phyloP scores from a whole-genome alignment of 2,888 invertebrate genomes.

The Biston betularia region DNA sequence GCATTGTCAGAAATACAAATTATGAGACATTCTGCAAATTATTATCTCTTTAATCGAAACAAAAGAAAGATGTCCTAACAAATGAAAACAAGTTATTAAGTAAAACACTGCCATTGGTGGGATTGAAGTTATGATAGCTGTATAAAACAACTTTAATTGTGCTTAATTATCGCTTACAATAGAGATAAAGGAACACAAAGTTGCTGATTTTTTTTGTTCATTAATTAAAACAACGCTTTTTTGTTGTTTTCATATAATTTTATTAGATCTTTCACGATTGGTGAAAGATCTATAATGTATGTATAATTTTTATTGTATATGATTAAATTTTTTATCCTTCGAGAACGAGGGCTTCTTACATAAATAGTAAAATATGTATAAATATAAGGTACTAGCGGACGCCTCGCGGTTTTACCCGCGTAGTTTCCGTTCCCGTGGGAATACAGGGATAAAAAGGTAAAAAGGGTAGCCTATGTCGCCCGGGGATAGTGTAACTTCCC shows the following conservation, averaged over 20 bases:
- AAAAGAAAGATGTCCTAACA: slow-evolving; percentile 21
- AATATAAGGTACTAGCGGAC: too few relatives aligned
- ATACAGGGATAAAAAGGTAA: too few relatives aligned
- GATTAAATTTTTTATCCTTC: too few relatives aligned
- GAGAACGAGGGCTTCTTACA: too few relatives aligned
- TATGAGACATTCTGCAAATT: neutral
- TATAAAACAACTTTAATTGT: slow-evolving; percentile 1
- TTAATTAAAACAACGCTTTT: neutral
- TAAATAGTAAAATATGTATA: too few relatives aligned
- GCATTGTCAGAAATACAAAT: neutral
- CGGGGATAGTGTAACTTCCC: too few relatives aligned
- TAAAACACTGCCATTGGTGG: slow-evolving; percentile 13
- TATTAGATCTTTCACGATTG: too few relatives aligned
- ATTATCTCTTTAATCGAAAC: slow-evolving; percentile 8
- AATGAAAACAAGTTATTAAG: slow-evolving; percentile 25
- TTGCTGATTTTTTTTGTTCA: neutral
- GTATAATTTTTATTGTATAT: too few relatives aligned
- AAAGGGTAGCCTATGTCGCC: too few relatives aligned
- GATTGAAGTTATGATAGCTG: slow-evolving; percentile 14
- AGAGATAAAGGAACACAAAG: slow-evolving; percentile 12
- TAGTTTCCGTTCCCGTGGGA: too few relatives aligned
- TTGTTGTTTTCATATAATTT: neutral
- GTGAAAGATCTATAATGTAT: too few relatives aligned
- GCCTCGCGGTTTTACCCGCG: too few relatives aligned
- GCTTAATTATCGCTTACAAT: slow-evolving; percentile 7